Conservation (phyloP, 2,888 invertebrate species). For the Hyposoter didymator region DNA sequence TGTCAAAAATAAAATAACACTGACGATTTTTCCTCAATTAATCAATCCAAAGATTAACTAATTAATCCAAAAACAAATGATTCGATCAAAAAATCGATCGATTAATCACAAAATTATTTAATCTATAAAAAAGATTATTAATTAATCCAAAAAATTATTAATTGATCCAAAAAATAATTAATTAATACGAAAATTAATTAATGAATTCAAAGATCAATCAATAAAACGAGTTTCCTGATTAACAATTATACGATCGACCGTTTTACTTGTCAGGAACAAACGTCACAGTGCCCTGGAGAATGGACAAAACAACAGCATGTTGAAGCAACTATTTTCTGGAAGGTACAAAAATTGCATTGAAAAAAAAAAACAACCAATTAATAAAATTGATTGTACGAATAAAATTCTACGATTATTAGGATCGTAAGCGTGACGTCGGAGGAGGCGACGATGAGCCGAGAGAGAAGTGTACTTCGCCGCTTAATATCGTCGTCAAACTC, state of each 20-base stretch:
- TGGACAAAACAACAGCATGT: constrained; percentile 74
- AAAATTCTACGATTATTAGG: constrained; percentile 46
- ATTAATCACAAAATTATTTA: too few species aligned
- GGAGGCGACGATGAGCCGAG: constrained; percentile 71
- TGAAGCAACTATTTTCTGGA: constrained; percentile 79
- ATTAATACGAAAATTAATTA: too few species aligned
- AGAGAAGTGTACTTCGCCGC: constrained; percentile 77
- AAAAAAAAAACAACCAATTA: not conserved
- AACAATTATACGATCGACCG: not conserved
- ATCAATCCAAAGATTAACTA: not conserved
- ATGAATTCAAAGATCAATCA: not conserved
- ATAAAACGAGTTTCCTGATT: not conserved
- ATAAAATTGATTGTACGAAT: not conserved
- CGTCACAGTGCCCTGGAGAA: constrained; percentile 78
- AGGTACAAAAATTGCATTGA: constrained; percentile 65
- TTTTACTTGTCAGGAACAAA: constrained; percentile 60
- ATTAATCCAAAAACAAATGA: not conserved
- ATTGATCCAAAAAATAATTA: not conserved
- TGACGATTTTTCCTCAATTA: not conserved
- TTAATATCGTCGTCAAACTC: constrained; percentile 73
- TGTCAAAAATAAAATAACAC: not conserved
- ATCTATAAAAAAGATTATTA: too few species aligned
- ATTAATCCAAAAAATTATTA: not conserved
- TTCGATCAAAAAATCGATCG: too few species aligned
- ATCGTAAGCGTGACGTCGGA: constrained; percentile 69